Base-by-base conservation (phyloP, 2,888 invertebrate species). In the Standfussiana lucernea region DNA sequence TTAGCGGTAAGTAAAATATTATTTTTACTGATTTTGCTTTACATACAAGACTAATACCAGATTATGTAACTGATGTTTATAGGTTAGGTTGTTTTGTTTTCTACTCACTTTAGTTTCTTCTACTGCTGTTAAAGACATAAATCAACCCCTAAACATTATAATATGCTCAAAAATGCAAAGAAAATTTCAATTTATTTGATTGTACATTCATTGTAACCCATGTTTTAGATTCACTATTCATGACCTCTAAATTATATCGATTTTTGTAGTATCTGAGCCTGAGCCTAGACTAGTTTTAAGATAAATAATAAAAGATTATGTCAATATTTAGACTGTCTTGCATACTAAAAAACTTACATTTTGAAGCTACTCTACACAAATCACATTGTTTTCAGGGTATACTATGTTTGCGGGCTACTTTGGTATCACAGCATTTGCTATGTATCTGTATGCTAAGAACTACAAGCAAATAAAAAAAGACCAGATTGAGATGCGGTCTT, bases 401-500 rank as follows among this genome's bases (percentile, higher is more conserved):
- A 93, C 97, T 83, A 93, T 98, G 93, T 97, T 98, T 86, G 97
- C 97, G 77, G 97, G 97, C 1, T 98, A 97, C 90, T 83, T 97
- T 37, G 97, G 94, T 42, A 93, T 98, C 35, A 98, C 98, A 2
- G 91, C 97, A 0, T 95, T 95, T 3, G 97, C 97, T 1, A 75
- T 96, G 2, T 97, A 97, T 83, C 81, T 98, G 0, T 98, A 98
- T 89, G 95, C 94, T 79, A 85, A 97, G 66, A 97, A 94, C 72
- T 95, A 95, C 72, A 97, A 97, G 90, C 91, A 95, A 82, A 91
- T 97, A 0, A 94, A 95, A 61, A 97, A 95, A 64, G 95, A 97
- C 50, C 95, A 97, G 69, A 95, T 98, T 72, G 99, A 99, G 94
- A 97, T 97, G 97, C 97, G 98, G 18, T 98, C 99, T 68, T 97